phyloP scores from a whole-genome alignment of 2,113 vertebrate species.

The Peromyscus maniculatus region DNA sequence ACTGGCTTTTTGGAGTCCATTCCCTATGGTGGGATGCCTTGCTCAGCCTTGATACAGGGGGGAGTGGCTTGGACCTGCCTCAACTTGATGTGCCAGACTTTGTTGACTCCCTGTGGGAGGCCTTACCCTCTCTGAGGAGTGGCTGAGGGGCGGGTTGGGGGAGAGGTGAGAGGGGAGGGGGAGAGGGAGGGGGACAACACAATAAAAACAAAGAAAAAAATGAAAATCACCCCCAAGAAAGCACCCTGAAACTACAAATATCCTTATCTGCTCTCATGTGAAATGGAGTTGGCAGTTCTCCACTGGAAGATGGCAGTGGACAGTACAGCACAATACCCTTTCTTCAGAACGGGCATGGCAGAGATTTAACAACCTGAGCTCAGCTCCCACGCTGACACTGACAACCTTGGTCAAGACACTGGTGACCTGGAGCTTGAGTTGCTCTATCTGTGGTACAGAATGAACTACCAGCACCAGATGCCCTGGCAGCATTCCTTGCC shows the following conservation, averaged over 20 bases:
- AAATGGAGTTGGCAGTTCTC: neutral
- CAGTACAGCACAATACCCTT: neutral
- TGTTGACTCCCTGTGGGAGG: too few relatives aligned
- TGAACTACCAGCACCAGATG: neutral
- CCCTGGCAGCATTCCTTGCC: neutral
- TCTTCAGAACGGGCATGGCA: slow-evolving; percentile 17
- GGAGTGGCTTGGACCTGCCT: too few relatives aligned
- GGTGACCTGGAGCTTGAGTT: neutral
- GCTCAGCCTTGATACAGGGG: too few relatives aligned
- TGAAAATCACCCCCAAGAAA: neutral
- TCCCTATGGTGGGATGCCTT: too few relatives aligned
- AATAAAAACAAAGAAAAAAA: neutral
- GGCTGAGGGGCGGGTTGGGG: neutral
- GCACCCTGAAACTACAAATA: neutral
- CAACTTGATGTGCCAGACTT: too few relatives aligned
- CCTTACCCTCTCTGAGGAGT: too few relatives aligned
- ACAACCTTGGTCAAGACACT: neutral
- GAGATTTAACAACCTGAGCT: neutral
- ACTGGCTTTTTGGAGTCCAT: too few relatives aligned
- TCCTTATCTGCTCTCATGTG: neutral
- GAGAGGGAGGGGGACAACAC: too few relatives aligned
- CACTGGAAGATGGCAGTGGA: neutral
- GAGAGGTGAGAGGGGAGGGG: neutral
- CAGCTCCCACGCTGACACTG: neutral
- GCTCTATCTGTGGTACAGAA: neutral